Percentiles rank a stretch among this genome's conserved stretches.
phyloP scores from a whole-genome alignment of 2,888 invertebrate species.

The Synanthedon tipuliformis region DNA sequence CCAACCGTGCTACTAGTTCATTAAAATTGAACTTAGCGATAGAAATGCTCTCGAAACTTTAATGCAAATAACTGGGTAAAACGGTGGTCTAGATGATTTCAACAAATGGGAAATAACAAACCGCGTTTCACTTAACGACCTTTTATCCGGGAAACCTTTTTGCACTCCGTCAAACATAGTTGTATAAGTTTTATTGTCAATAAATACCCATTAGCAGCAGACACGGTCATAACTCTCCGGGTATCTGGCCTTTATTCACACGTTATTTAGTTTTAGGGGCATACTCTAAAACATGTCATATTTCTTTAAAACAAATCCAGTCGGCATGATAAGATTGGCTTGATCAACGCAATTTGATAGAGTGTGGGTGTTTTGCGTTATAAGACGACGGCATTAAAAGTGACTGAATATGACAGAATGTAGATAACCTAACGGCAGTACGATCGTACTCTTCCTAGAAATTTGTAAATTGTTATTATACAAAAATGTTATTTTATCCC shows the following conservation, averaged over 20 bases:
- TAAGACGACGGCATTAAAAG: too few relatives aligned
- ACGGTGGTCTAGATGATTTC: neutral
- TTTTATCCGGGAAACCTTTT: constrained; percentile 8
- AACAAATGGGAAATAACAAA: neutral
- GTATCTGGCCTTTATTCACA: constrained; percentile 31
- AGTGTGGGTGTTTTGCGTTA: too few relatives aligned
- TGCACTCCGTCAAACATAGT: constrained; percentile 7
- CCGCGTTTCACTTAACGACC: neutral
- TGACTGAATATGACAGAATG: too few relatives aligned
- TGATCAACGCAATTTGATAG: too few relatives aligned
- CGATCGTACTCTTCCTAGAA: too few relatives aligned
- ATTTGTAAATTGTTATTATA: too few relatives aligned
- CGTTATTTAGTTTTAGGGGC: constrained; percentile 24
- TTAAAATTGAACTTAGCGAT: neutral
- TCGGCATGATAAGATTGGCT: too few relatives aligned
- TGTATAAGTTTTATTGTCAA: constrained; percentile 34
- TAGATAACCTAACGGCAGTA: too few relatives aligned
- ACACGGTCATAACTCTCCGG: constrained; percentile 30
- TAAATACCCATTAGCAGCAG: constrained; percentile 38
- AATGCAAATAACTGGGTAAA: neutral
- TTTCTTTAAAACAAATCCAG: too few relatives aligned
- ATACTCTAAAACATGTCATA: neutral
- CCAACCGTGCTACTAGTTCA: neutral
- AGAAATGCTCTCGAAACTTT: neutral
- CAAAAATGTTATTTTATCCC: too few relatives aligned